Conservation (phyloP, 2,113 vertebrate species). For the Syrmaticus mikado region DNA sequence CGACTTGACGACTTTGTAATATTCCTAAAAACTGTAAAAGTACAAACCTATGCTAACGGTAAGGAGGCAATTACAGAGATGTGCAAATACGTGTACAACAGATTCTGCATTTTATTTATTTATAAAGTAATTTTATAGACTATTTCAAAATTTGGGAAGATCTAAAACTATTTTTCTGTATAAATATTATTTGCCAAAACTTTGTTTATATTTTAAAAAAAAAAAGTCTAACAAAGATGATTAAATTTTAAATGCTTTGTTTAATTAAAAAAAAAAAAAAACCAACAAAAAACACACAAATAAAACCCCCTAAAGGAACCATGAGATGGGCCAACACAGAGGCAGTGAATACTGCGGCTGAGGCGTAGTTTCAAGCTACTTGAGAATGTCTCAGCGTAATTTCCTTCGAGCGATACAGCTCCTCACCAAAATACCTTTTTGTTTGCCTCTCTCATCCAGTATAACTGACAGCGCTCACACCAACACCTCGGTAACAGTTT, state of each 20-base stretch:
- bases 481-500: conserved; percentile 76
- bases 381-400: conserved; percentile 76
- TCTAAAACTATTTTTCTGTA: conserved; percentile 87
- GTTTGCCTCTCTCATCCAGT: conserved; percentile 78
- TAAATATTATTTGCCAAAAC: conserved; percentile 88
- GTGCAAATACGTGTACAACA: conserved; percentile 84
- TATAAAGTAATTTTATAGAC: conserved; percentile 88
- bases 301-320: conserved; percentile 75
- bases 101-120: conserved; percentile 87
- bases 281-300: not conserved
- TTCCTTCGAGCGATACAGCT: conserved; percentile 74
- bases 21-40: conserved; percentile 79
- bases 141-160: conserved; percentile 85
- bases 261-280: conserved; percentile 76
- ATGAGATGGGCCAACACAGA: conserved; percentile 77
- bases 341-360: conserved; percentile 74
- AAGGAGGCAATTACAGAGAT: conserved; percentile 83
- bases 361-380: conserved; percentile 67
- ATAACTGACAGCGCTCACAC: conserved; percentile 69
- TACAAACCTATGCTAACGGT: conserved; percentile 74
- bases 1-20: conserved; percentile 81
- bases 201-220: conserved; percentile 84
- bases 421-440: conserved; percentile 76
- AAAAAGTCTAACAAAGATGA: conserved; percentile 77
- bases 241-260: conserved; percentile 84